A percentile compares a stretch with the other conserved stretches of the same genome.
Evolutionary conservation across 2,888 invertebrate genomes (phyloP).

Genomic region (Pycnomerus fuliginosus): DNA sequence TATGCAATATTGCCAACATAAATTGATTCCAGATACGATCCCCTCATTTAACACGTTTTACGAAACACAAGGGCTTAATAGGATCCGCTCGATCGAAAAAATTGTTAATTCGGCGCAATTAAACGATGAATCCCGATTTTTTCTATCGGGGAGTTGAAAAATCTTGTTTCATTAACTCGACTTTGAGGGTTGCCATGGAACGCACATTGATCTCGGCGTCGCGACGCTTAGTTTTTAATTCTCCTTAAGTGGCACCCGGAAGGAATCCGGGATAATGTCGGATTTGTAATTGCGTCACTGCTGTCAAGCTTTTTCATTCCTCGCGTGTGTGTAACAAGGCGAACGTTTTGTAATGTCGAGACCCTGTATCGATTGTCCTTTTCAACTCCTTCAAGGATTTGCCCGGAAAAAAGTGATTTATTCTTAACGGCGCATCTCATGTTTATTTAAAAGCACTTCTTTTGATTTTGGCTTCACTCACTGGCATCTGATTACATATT

Average conservation of each 20-base stretch:
- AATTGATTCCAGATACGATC: conserved; percentile 53
- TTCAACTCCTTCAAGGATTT: conserved; percentile 5
- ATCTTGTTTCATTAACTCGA: conserved; percentile 55
- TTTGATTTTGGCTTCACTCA: conserved; percentile 43
- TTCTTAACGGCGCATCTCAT: conserved; percentile 34
- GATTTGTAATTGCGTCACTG: conserved; percentile 26
- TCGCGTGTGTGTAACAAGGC: conserved; percentile 7
- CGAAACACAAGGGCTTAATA: conserved; percentile 10
- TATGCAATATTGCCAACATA: conserved; percentile 54
- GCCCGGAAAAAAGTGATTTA: conserved; percentile 24
- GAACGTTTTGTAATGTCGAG: conserved; percentile 11
- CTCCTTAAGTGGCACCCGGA: conserved; percentile 26
- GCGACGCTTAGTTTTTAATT: conserved; percentile 37
- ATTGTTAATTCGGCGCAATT: conserved; percentile 19
- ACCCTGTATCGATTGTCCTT: conserved; percentile 10
- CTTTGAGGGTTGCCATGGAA: conserved; percentile 46
- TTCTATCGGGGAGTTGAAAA: conserved; percentile 53
- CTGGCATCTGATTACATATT: conserved; percentile 44
- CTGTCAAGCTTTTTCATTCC: conserved; percentile 22
- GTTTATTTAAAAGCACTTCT: conserved; percentile 44
- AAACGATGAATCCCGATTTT: too few species aligned
- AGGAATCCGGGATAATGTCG: conserved; percentile 18
- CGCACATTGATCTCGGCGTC: conserved; percentile 34
- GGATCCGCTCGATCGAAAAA: conserved; percentile 12
- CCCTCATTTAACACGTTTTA: conserved; percentile 50